Evolutionary conservation across 2,888 invertebrate genomes (phyloP).

Genomic region (Agrotis segetum): DNA sequence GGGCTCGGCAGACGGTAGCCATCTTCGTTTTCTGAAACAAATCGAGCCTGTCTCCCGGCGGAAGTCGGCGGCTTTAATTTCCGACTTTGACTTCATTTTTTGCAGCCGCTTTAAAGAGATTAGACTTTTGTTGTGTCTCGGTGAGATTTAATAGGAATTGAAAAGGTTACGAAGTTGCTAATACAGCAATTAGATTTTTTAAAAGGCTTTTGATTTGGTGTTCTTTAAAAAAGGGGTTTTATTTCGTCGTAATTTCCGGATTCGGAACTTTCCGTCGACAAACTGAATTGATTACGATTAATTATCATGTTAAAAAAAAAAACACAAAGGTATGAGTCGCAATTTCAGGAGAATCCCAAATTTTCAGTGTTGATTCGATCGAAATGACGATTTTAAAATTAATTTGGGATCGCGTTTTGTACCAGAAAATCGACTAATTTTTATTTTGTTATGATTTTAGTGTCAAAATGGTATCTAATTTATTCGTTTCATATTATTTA

Average conservation of each 20-base stretch:
- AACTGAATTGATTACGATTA: slow-evolving; percentile 3
- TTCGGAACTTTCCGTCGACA: not conserved
- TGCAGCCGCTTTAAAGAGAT: slow-evolving; percentile 64
- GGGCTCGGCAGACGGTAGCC: slow-evolving; percentile 40
- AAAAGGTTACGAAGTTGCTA: slow-evolving; percentile 31
- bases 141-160: slow-evolving; percentile 50
- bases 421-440: no score
- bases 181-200: slow-evolving; percentile 40
- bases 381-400: no score
- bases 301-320: not conserved
- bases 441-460: no score
- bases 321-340: not conserved
- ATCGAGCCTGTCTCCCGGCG: slow-evolving; percentile 73
- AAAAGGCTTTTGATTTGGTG: slow-evolving; percentile 22
- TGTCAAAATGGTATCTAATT: no score
- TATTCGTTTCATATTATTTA: no score
- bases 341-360: not conserved
- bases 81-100: slow-evolving; percentile 73
- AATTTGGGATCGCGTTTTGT: no score
- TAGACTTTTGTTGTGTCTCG: slow-evolving; percentile 59
- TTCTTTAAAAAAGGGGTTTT: not conserved
- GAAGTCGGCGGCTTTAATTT: slow-evolving; percentile 76
- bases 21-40: slow-evolving; percentile 70
- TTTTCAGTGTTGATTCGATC: not conserved
- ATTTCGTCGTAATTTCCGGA: not conserved